Evolutionary conservation across 2,888 invertebrate genomes (phyloP).

Genomic region (Lasius fuliginosus): DNA sequence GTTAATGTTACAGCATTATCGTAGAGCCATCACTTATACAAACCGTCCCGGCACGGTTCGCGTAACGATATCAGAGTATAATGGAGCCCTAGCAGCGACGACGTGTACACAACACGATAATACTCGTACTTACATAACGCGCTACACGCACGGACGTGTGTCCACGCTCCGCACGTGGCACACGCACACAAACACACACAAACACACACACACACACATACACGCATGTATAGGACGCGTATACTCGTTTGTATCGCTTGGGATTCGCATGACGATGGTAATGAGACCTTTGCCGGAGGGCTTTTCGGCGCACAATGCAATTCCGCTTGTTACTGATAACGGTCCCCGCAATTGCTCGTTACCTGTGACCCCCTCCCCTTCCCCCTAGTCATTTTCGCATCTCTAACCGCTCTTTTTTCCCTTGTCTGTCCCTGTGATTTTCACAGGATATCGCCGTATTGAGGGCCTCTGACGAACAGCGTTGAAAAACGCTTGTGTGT

Average conservation of each 20-base stretch:
- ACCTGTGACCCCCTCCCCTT: conserved; percentile 47
- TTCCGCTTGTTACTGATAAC: conserved; percentile 76
- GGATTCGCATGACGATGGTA: conserved; percentile 70
- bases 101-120: conserved; percentile 71
- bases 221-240: not conserved
- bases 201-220: not conserved
- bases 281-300: conserved; percentile 69
- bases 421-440: conserved; percentile 39
- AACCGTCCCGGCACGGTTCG: conserved; percentile 55
- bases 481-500: not conserved
- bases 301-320: conserved; percentile 73
- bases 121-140: conserved; percentile 63
- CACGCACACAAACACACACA: conserved; percentile 1
- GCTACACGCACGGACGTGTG: conserved; percentile 31
- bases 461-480: conserved; percentile 1
- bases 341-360: conserved; percentile 71
- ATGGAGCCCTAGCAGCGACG: conserved; percentile 65
- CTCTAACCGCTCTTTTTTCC: conserved; percentile 12
- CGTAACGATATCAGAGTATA: conserved; percentile 73
- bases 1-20: conserved; percentile 68
- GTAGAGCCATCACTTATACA: conserved; percentile 61
- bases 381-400: not conserved
- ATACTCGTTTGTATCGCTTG: conserved; percentile 59
- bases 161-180: conserved; percentile 1
- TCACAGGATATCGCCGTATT: not conserved